Evolutionary conservation across 35 echinoderm and acorn worm species (phyloP).

Genomic region (Anneissia japonica): DNA sequence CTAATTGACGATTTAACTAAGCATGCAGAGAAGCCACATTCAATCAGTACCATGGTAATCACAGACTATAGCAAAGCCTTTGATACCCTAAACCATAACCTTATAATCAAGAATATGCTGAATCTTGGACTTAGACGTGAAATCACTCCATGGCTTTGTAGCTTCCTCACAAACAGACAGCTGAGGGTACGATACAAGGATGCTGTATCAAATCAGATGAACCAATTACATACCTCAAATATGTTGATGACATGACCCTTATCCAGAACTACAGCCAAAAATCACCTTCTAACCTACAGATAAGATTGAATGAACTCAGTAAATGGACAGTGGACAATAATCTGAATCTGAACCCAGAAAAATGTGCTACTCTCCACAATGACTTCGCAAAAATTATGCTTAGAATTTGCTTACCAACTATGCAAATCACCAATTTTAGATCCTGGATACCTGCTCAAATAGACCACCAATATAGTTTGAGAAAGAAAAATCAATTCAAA

Average conservation of each 20-base stretch:
- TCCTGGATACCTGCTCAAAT: too few species aligned
- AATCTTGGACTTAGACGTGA: neutral
- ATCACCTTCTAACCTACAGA: neutral
- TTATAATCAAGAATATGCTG: slow-evolving; percentile 18
- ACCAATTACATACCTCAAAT: neutral
- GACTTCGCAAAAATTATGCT: too few species aligned
- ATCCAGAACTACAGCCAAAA: neutral
- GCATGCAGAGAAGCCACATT: neutral
- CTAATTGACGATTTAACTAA: neutral
- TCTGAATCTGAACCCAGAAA: neutral
- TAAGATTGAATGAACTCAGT: neutral
- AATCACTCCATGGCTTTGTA: slow-evolving; percentile 12
- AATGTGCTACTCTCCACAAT: too few species aligned
- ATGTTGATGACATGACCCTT: slow-evolving; percentile 18
- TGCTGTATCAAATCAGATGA: neutral
- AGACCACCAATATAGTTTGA: too few species aligned
- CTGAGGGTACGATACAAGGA: neutral
- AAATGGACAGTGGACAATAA: neutral
- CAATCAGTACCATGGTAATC: neutral
- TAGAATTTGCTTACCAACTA: too few species aligned
- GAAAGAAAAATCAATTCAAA: too few species aligned
- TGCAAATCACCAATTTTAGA: too few species aligned
- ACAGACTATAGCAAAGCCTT: slow-evolving; percentile 16
- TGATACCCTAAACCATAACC: too few species aligned
- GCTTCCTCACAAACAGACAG: neutral